Percentiles rank a stretch among this genome's conserved stretches.
Evolutionary conservation across 2,888 invertebrate genomes (phyloP).

Genomic region (Ennomos fuscantarius): DNA sequence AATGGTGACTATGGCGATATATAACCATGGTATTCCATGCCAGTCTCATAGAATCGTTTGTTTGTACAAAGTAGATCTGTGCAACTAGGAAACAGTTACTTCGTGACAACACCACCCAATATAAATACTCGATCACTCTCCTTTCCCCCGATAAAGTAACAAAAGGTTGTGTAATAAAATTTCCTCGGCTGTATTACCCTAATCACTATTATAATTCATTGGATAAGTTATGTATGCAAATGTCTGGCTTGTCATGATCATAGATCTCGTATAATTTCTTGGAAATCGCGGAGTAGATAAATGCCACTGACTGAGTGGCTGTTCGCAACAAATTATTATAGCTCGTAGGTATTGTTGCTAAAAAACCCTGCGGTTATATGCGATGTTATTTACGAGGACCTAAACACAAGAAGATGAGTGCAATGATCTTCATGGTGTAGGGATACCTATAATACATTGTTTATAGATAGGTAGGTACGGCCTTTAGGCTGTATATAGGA

Average conservation of each 20-base stretch:
- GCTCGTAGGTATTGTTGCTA: background rate
- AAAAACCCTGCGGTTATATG: conserved; percentile 5
- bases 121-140: conserved; percentile 49
- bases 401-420: background rate
- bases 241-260: conserved; percentile 8
- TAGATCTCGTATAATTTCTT: conserved; percentile 16
- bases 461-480: too few species aligned
- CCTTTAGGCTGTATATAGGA: too few species aligned
- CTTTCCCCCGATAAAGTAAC: conserved; percentile 41
- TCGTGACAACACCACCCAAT: conserved; percentile 52
- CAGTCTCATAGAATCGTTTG: conserved; percentile 4
- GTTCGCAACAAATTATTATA: conserved; percentile 3
- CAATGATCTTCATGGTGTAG: background rate
- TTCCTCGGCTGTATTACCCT: conserved; percentile 1
- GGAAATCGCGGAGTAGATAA: conserved; percentile 8
- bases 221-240: conserved; percentile 18
- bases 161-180: conserved; percentile 13
- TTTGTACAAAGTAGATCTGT: conserved; percentile 15
- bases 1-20: background rate
- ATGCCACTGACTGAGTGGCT: background rate
- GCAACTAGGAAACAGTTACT: conserved; percentile 44
- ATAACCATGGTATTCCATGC: conserved; percentile 19
- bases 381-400: conserved; percentile 2
- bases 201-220: conserved; percentile 27
- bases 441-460: too few species aligned